Evolutionary conservation across 1,140 invertebrate genomes (phyloP).

Genomic region (Sipha flava): DNA sequence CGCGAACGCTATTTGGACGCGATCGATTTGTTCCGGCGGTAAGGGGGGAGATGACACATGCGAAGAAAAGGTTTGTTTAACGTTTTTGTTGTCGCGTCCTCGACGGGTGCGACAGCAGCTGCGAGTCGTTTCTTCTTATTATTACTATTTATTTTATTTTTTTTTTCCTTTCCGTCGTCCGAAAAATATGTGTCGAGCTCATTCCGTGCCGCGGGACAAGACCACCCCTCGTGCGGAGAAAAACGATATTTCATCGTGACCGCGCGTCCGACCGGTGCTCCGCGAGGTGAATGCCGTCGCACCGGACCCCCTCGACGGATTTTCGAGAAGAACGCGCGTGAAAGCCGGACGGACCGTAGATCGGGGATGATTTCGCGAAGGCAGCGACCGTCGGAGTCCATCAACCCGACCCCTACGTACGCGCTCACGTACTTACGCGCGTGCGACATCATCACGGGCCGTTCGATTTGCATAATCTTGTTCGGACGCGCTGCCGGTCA

Average conservation of each 20-base stretch:
- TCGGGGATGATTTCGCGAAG: not conserved
- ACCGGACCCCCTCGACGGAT: not conserved
- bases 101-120: not conserved
- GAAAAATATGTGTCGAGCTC: slow-evolving; percentile 5
- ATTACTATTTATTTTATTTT: no score
- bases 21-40: slow-evolving; percentile 19
- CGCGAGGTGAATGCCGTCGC: not conserved
- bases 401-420: no score
- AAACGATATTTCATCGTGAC: no score
- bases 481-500: no score
- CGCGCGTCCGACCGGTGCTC: not conserved
- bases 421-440: no score
- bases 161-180: no score
- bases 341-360: not conserved
- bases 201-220: not conserved
- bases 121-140: no score
- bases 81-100: slow-evolving; percentile 9
- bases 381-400: no score
- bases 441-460: no score
- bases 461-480: no score
- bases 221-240: no score
- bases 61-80: slow-evolving; percentile 15
- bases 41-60: not conserved
- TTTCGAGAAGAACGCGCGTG: not conserved
- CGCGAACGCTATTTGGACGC: not conserved